Base-by-base conservation (phyloP, 2,888 invertebrate species). In the Onthophagus sagittarius region DNA sequence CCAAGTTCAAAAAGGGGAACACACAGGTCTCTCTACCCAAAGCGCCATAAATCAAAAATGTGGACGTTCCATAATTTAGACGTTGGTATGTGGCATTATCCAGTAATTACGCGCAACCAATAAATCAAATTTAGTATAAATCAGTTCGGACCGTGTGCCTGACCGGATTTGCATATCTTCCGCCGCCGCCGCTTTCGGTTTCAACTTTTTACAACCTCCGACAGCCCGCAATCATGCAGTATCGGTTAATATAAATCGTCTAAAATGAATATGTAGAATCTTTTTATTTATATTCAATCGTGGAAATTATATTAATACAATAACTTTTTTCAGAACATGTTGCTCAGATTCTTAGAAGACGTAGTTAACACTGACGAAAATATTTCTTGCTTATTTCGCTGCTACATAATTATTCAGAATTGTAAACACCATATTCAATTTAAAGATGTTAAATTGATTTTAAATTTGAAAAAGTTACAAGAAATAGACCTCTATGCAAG, bases 91-190 rank as follows among this genome's bases (percentile, higher is more conserved):
- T 53, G 39, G 39, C 39, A 53, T 53, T 53, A 53, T 53, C 39
- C 39, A 53, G 39, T 72, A 72, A 72, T 72, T 69, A 72, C 69
- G 69, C 14, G 63, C 62, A n/a, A 63, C 15, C 72, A 39, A 72
- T 72, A 72, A 72, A 72, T 72, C 72, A 72, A 72, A 72, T 31
- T 69, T 72, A 63, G 69, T 72, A 72, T 72, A 72, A 72, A 72
- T 72, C 72, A 72, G 72, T 72, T 69, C 39, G 39, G 39, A 53
- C 39, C 39, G 39, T 53, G 39, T 53, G 39, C 39, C 39, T 53
- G 39, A 69, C 32, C 33, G 69, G 63, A 72, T 72, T 69, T 72
- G 72, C 72, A 72, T 72, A 69, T 69, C 72, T 69, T n/a, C 69
- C 63, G 31, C 39, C 39, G 11, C 39, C 39, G 39, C 39, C 39